Conservation (phyloP, 2,888 invertebrate genomes). For the Phengaris alcon region DNA sequence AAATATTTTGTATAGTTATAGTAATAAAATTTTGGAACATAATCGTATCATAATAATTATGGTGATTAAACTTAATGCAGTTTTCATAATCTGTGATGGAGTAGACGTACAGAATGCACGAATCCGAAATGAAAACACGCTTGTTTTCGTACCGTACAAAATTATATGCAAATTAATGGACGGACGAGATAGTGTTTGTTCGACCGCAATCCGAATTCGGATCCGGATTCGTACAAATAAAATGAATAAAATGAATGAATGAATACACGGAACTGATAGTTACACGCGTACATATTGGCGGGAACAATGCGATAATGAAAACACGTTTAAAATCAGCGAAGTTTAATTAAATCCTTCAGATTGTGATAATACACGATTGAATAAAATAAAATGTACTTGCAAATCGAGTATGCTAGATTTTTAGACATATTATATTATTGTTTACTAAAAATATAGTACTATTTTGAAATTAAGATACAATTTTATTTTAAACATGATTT, state of each 20-base stretch:
- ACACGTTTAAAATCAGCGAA: conserved; percentile 21
- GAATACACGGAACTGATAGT: conserved; percentile 23
- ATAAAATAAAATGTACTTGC: not conserved
- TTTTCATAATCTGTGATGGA: conserved; percentile 22
- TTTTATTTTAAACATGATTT: no score
- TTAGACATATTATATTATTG: no score
- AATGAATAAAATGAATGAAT: no score
- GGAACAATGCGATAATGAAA: conserved; percentile 24
- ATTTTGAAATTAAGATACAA: no score
- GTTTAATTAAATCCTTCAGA: conserved; percentile 7
- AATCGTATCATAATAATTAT: not conserved
- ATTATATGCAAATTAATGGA: conserved; percentile 39
- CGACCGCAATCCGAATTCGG: conserved; percentile 34
- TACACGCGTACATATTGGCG: conserved; percentile 25
- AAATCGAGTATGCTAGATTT: no score
- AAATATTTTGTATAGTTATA: no score
- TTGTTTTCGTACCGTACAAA: conserved; percentile 31
- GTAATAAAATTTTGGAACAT: no score
- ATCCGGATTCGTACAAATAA: conserved; percentile 20
- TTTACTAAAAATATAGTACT: no score
- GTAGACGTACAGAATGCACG: conserved; percentile 22
- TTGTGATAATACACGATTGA: not conserved
- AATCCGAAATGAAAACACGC: conserved; percentile 21
- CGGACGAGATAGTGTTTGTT: conserved; percentile 37
- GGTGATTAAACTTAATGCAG: not conserved